These are phyloP conservation scores for Aspidoscelis tigris DNA, from an alignment of 2,113 vertebrate genomes.

Conservation along the genomic window DNA sequence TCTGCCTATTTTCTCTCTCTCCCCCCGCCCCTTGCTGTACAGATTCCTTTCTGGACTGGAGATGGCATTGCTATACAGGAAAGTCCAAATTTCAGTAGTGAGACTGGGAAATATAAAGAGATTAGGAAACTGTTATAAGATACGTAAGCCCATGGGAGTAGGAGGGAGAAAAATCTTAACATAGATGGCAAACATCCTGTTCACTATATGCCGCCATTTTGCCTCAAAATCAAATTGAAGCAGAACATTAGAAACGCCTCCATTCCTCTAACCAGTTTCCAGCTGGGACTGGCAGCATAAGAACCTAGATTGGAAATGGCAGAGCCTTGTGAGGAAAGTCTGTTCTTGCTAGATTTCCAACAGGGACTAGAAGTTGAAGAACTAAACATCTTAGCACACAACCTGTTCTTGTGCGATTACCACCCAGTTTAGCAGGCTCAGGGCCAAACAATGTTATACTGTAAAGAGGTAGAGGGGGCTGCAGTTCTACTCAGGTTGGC, in stretches of 20 bases:
- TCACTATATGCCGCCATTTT: not conserved
- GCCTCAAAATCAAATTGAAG: slow-evolving; percentile 28
- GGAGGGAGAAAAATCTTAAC: not conserved
- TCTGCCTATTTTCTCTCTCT: not conserved
- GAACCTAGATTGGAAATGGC: slow-evolving; percentile 35
- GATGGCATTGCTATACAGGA: slow-evolving; percentile 21
- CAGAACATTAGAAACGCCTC: not conserved
- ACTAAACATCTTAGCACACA: not conserved
- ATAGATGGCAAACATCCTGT: slow-evolving; percentile 8
- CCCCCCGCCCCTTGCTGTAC: not conserved
- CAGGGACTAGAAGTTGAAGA: not conserved
- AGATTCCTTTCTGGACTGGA: not conserved
- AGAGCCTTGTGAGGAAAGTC: not conserved
- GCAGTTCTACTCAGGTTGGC: slow-evolving; percentile 29
- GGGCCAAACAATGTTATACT: slow-evolving; percentile 32
- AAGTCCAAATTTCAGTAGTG: not conserved
- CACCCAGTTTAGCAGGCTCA: slow-evolving; percentile 25
- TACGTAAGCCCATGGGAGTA: not conserved
- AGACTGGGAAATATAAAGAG: slow-evolving; percentile 4
- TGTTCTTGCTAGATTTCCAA: slow-evolving; percentile 23
- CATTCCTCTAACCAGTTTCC: slow-evolving; percentile 33
- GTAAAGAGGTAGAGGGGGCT: slow-evolving; percentile 22
- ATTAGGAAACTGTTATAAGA: slow-evolving; percentile 7
- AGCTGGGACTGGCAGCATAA: not conserved
- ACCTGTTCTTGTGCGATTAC: slow-evolving; percentile 48